Evolutionary conservation across 1,140 invertebrate species (phyloP).

Genomic region (Cydia fagiglandana): DNA sequence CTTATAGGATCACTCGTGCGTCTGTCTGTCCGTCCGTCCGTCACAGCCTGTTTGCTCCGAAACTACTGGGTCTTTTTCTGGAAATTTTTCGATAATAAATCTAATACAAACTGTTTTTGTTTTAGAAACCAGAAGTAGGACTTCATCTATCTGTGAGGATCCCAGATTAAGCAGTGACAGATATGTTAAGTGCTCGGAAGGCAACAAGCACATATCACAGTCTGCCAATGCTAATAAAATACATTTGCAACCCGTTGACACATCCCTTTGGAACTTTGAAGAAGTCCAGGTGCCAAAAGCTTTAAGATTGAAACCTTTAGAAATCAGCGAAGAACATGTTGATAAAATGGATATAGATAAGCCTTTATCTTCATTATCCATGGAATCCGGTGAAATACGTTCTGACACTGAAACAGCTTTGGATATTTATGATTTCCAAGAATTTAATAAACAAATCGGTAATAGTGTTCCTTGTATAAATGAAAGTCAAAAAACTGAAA

Average conservation of each 20-base stretch:
- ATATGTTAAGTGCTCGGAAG: conserved; percentile 50
- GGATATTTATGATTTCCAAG: neutral
- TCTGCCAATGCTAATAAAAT: conserved; percentile 48
- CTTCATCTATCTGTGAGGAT: conserved; percentile 52
- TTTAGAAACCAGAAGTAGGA: conserved; percentile 58
- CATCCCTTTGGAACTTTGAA: conserved; percentile 45
- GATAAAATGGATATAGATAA: conserved; percentile 52
- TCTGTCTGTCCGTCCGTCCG: too few species aligned
- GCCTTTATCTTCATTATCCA: conserved; percentile 39
- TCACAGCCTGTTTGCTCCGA: too few species aligned
- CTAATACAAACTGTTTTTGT: too few species aligned
- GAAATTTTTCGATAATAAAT: too few species aligned
- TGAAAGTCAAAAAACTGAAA: neutral
- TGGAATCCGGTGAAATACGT: conserved; percentile 47
- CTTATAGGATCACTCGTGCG: too few species aligned
- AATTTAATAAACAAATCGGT: neutral
- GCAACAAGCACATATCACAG: conserved; percentile 44
- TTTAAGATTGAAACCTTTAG: conserved; percentile 41
- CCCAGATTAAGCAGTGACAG: conserved; percentile 59
- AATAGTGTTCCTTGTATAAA: neutral
- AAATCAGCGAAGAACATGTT: conserved; percentile 39
- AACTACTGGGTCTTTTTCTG: too few species aligned
- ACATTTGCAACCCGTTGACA: conserved; percentile 50
- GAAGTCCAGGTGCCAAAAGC: conserved; percentile 47
- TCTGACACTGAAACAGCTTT: neutral